phyloP scores from a whole-genome alignment of 2,888 invertebrate species.

The Balanococcus diminutus region DNA sequence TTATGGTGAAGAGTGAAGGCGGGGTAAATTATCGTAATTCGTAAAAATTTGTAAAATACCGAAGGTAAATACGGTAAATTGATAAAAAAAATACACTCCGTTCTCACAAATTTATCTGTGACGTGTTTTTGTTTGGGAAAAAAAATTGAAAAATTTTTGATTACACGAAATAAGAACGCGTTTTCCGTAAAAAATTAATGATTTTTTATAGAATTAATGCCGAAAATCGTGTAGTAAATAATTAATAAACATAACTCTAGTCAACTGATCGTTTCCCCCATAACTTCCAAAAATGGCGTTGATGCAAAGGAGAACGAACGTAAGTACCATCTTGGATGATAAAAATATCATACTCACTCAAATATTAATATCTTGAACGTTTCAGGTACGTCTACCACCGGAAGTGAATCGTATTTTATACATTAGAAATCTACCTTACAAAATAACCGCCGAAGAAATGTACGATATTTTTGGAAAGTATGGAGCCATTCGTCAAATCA shows the following conservation, averaged over 20 bases:
- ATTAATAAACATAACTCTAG: background rate
- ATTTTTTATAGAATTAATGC: too few species aligned
- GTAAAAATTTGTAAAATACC: background rate
- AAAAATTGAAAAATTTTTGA: too few species aligned
- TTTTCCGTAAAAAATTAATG: too few species aligned
- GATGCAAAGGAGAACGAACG: conserved; percentile 75
- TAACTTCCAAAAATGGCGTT: conserved; percentile 65
- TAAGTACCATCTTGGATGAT: conserved; percentile 63
- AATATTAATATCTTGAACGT: conserved; percentile 57
- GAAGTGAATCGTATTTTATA: conserved; percentile 98
- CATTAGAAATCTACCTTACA: conserved; percentile 96
- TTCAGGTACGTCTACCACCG: conserved; percentile 94
- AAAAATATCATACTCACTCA: background rate
- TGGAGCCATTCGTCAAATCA: conserved; percentile 97
- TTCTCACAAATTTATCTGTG: too few species aligned
- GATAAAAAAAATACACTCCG: too few species aligned
- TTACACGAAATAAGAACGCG: too few species aligned
- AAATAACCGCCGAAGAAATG: conserved; percentile 99
- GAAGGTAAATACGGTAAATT: background rate
- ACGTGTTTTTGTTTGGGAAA: too few species aligned
- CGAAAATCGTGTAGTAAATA: background rate
- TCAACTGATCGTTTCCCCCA: too few species aligned
- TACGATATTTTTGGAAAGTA: conserved; percentile 99
- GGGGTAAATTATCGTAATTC: too few species aligned
- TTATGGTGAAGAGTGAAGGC: too few species aligned